These are phyloP conservation scores for Melanocharis versteri DNA, from an alignment of 2,113 vertebrate genomes.

Conservation along the genomic window DNA sequence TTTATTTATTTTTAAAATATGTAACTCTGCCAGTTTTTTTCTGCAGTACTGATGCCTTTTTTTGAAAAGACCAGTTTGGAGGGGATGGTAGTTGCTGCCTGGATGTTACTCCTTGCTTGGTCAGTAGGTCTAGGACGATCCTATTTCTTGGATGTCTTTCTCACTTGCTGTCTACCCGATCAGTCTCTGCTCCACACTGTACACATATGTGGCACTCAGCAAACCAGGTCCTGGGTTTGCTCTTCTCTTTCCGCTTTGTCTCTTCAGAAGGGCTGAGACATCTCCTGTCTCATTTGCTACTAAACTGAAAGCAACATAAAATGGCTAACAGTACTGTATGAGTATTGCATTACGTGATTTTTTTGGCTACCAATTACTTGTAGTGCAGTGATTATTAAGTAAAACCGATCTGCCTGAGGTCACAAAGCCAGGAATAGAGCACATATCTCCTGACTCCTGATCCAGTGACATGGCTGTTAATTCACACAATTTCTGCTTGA, in stretches of 20 bases:
- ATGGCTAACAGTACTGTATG: background rate
- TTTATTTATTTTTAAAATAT: background rate
- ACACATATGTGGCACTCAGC: accelerated
- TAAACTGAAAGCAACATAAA: background rate
- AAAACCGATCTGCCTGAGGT: background rate
- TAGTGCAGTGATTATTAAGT: background rate
- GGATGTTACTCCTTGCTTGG: background rate
- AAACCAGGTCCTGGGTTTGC: background rate
- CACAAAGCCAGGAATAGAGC: background rate
- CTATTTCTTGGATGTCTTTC: background rate
- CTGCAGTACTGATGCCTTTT: background rate
- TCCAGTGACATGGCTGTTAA: background rate
- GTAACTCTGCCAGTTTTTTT: background rate
- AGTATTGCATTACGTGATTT: background rate
- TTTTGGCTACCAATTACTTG: background rate
- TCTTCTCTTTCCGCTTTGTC: background rate
- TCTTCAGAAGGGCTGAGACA: background rate
- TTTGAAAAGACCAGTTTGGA: background rate
- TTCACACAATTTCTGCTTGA: background rate
- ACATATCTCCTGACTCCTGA: background rate
- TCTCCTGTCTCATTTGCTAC: background rate
- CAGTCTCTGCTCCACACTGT: background rate
- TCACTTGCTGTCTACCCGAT: background rate
- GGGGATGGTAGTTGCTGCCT: background rate
- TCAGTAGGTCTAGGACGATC: background rate